These are phyloP conservation scores for Stenolophus ochropezus DNA, from an alignment of 2,888 invertebrate genomes.

Conservation along the genomic window DNA sequence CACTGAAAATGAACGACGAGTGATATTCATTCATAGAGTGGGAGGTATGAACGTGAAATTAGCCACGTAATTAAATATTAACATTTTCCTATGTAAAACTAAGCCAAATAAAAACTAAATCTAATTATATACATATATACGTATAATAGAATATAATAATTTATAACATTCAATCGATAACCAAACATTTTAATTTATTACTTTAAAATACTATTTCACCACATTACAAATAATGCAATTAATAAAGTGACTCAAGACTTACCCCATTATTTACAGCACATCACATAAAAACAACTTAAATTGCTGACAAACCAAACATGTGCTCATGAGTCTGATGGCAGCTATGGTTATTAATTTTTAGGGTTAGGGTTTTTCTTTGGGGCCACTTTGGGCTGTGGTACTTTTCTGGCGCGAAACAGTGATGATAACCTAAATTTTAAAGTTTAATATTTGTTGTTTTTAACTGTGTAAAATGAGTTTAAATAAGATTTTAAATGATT, in stretches of 20 bases:
- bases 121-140: no score
- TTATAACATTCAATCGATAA: no score
- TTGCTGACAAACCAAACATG: no score
- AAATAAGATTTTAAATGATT: background rate
- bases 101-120: no score
- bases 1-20: constrained; percentile 15
- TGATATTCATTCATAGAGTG: background rate
- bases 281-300: background rate
- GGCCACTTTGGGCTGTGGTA: background rate
- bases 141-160: no score
- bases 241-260: no score
- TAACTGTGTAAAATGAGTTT: background rate
- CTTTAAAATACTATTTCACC: background rate
- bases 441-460: background rate
- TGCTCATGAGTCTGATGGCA: no score
- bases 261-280: constrained; percentile 6
- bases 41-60: constrained; percentile 11
- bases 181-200: background rate
- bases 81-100: background rate
- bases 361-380: background rate
- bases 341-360: background rate
- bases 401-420: background rate
- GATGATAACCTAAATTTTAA: background rate
- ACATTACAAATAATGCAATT: background rate
- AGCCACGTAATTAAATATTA: background rate